These are phyloP conservation scores for Diplolepis rosae DNA, from an alignment of 2,888 invertebrate genomes.

Conservation along the genomic window DNA sequence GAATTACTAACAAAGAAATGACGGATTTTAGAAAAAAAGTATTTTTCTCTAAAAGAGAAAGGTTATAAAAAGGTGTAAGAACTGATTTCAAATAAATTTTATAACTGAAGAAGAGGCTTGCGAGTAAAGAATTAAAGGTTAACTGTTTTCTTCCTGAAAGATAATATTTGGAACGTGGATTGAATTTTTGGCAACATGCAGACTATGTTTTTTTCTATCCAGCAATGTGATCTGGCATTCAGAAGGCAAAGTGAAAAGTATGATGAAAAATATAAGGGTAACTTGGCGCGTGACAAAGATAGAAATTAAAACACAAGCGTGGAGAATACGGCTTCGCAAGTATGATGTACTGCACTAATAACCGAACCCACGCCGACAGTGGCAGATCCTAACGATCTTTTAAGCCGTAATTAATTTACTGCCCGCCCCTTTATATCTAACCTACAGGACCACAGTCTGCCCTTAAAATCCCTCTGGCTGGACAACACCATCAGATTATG, in stretches of 20 bases:
- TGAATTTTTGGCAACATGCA: background rate
- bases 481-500: background rate
- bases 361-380: conserved; percentile 62
- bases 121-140: background rate
- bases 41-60: background rate
- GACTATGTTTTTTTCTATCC: background rate
- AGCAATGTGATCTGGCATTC: background rate
- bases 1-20: background rate
- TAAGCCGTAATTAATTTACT: conserved; percentile 72
- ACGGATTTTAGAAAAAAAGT: background rate
- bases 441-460: background rate
- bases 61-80: background rate
- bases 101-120: background rate
- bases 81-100: background rate
- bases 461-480: background rate
- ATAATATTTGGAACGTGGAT: background rate
- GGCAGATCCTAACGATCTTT: conserved; percentile 69
- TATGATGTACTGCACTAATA: conserved; percentile 71
- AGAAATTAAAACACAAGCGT: conserved; percentile 2
- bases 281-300: conserved; percentile 9
- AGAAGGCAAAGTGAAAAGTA: background rate
- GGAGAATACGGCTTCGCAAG: conserved; percentile 48
- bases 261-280: background rate
- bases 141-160: background rate
- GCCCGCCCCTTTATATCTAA: conserved; percentile 51